Base-by-base conservation (phyloP, 64 coral and sea anemone species). In the Montipora cactus region DNA sequence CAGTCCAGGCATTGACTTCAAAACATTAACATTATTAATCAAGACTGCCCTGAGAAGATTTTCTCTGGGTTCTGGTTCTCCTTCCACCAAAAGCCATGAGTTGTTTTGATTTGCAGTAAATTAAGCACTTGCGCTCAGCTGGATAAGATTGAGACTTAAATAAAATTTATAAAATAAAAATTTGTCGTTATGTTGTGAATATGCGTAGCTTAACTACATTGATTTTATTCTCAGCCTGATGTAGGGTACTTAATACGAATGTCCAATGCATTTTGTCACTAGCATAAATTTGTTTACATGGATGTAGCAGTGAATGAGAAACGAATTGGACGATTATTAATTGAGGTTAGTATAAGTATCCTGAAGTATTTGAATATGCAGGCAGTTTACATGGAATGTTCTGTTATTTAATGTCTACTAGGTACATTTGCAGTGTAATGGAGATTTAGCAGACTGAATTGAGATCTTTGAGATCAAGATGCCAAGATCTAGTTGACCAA, bases 251-350 rank as follows among this genome's bases (percentile, higher is more conserved):
- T 4, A 67, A 67, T 14, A 18, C 15, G 5, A 52, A 5, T 83
- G 55, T 67, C 2, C 19, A 21, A 15, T 71, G 49, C 18, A 77
- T 53, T 7, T 70, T 91, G 79, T 52, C 11, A 57, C 11, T 8
- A 98, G 97, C 97, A 98, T 87, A 73, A 96, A 10, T 98, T 98
- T 98, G 94, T 98, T 44, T 98, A 80, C 50, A 77, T 98, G 83
- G 97, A 98, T 58, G 93, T 98, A 77, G 64, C 84, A 49, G 76
- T 96, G 78, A 91, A 57, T 69, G 78, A 90, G 22, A 67, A 96
- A 55, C 21, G 5, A 16, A 46, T 92, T 75, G 97, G 97, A 87
- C 89, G 83, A 89, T 64, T 98, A 18, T 52, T 98, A 57, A 94
- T 98, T 55, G 97, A 98, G 97, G 97, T 98, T 86, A 72, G 12